Conservation (phyloP, 1,140 invertebrate genomes). For the Solenopsis invicta region DNA sequence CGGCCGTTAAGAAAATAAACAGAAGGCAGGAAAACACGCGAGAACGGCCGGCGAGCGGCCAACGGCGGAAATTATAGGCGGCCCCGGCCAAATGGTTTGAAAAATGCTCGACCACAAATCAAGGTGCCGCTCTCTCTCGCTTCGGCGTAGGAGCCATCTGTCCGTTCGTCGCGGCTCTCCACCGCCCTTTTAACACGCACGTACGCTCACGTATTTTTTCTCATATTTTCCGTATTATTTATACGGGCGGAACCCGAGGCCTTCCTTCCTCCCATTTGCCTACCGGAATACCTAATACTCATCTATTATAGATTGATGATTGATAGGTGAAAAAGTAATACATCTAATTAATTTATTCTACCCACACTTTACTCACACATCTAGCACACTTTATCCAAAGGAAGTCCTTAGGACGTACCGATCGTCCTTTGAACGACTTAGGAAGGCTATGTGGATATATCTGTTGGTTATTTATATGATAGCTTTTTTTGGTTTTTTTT, state of each 20-base stretch:
- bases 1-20: constrained; percentile 87
- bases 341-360: not conserved
- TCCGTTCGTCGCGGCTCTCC: constrained; percentile 73
- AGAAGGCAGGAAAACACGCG: constrained; percentile 83
- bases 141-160: constrained; percentile 84
- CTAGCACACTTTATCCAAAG: too few species aligned
- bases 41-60: constrained; percentile 66
- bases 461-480: too few species aligned
- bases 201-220: constrained; percentile 41
- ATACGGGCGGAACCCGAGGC: constrained; percentile 49
- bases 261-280: constrained; percentile 64
- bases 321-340: not conserved
- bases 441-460: too few species aligned
- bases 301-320: constrained; percentile 14
- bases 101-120: constrained; percentile 86
- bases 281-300: constrained; percentile 62
- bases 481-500: too few species aligned
- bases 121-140: constrained; percentile 77
- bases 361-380: too few species aligned
- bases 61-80: constrained; percentile 84
- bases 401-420: too few species aligned
- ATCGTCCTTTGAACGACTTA: too few species aligned
- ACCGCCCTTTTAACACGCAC: constrained; percentile 45
- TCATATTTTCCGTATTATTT: constrained; percentile 56
- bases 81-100: constrained; percentile 84